Conservation (phyloP, 2,113 vertebrate genomes). For the Strigops habroptila region DNA sequence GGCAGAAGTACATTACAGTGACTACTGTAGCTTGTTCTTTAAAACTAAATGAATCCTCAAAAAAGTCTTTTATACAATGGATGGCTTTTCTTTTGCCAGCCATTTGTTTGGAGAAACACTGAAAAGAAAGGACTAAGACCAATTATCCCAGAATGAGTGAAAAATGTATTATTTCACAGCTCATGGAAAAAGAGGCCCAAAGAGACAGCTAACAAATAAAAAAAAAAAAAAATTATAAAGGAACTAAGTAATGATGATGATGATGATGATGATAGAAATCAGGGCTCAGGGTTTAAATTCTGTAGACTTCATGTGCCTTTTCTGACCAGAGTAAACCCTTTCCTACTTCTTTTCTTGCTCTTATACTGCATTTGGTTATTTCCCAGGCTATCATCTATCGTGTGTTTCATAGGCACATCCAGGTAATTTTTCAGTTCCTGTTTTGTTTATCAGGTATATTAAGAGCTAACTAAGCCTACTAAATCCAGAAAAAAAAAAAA, state of each 20-base stretch:
- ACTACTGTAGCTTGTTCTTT: background rate
- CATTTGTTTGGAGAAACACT: background rate
- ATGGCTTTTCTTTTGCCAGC: background rate
- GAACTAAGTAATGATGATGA: background rate
- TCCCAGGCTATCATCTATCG: background rate
- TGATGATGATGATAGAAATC: background rate
- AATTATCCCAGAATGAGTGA: background rate
- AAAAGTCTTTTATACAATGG: background rate
- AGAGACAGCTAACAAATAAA: background rate
- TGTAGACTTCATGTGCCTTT: background rate
- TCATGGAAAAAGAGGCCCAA: background rate
- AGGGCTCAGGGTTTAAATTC: background rate
- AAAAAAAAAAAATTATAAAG: background rate
- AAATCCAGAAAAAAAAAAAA: background rate
- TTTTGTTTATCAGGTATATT: background rate
- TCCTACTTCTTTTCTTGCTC: background rate
- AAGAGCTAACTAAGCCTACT: background rate
- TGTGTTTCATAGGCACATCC: background rate
- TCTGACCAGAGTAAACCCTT: background rate
- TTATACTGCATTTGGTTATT: background rate
- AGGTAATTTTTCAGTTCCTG: background rate
- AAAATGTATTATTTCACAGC: background rate
- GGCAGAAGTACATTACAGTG: background rate
- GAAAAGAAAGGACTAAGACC: background rate
- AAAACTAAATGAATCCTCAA: background rate